A percentile compares a stretch with the other conserved stretches of the same genome.
Evolutionary conservation across 2,888 invertebrate genomes (phyloP).

Genomic region (Patella caerulea): DNA sequence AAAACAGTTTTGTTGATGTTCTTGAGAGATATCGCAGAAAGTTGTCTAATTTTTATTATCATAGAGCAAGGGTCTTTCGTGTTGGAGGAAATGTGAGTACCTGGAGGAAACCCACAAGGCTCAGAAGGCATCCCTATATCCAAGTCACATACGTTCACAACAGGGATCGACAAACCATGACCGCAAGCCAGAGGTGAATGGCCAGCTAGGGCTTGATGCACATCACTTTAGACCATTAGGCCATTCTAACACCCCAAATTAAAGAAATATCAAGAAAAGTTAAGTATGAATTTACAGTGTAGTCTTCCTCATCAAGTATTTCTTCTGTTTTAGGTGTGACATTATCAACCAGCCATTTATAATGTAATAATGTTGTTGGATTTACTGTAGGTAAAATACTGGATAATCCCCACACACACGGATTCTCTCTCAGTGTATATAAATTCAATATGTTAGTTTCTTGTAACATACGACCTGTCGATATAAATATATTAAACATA

Average conservation of each 20-base stretch:
- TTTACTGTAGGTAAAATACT: slow-evolving; percentile 53
- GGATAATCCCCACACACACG: slow-evolving; percentile 57
- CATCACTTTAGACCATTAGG: no score
- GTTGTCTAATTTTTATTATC: background rate
- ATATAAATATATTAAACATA: no score
- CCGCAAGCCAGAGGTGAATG: no score
- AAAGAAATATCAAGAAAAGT: background rate
- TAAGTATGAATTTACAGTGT: slow-evolving; percentile 47
- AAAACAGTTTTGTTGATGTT: no score
- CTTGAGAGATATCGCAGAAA: background rate
- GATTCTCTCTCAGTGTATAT: slow-evolving; percentile 45
- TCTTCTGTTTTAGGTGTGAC: slow-evolving; percentile 54
- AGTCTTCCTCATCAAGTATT: slow-evolving; percentile 49
- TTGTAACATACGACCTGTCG: slow-evolving; percentile 30
- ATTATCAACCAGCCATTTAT: slow-evolving; percentile 59
- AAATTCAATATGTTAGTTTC: slow-evolving; percentile 53
- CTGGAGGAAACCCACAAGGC: no score
- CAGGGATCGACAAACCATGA: background rate
- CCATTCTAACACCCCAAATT: no score
- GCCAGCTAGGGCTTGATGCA: no score
- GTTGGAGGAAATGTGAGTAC: no score
- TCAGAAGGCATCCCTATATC: no score
- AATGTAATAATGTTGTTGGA: slow-evolving; percentile 46
- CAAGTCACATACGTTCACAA: no score
- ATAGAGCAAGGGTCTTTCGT: background rate